Base-by-base conservation (phyloP, 2,797 vertebrate genomes). In the Darevskia nairensis region DNA sequence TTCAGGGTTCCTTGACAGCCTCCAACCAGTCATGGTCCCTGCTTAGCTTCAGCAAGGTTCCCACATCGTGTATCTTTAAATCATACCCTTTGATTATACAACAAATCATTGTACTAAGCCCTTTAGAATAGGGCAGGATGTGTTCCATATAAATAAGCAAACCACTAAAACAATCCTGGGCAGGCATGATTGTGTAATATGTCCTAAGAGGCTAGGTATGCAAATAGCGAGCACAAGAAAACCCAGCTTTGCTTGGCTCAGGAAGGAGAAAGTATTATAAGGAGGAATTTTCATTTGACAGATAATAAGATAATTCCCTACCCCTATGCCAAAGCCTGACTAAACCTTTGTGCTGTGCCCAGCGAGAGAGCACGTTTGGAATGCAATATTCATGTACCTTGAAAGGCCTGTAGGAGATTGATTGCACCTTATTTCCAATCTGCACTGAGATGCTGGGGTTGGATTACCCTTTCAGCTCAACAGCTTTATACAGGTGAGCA, bases 351-450 rank as follows among this genome's bases (percentile, higher is more conserved):
- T 93, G 91, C 89, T 90, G 89, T 87, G 88, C 82, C 90, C 92
- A 82, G 82, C 86, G 90, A 82, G 87, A 94, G 89, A 89, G 41
- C 92, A 77, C 64, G 88, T 83, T 78, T 66, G 89, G 94, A 90
- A 89, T 84, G 84, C 25, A 86, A 92, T 93, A 93, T 94, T 94
- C 89, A 91, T 93, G 90, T 79, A 90, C 91, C 81, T 93, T 94
- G 92, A 91, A 91, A 94, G 93, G 87, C 69, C 90, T 90, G 92
- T 91, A 90, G 92, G 94, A 95, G 91, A 95, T 85, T 93, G 91
- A 94, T 89, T 94, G 92, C 90, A 89, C 88, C 88, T 87, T 85
- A 91, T 94, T 94, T 94, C 84, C 87, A 94, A 64, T 93, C 93
- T 94, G 92, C 89, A 90, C 84, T 91, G 89, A 94, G 93, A 92